Conservation (phyloP, 2,888 invertebrate genomes). For the Fabriciana adippe region DNA sequence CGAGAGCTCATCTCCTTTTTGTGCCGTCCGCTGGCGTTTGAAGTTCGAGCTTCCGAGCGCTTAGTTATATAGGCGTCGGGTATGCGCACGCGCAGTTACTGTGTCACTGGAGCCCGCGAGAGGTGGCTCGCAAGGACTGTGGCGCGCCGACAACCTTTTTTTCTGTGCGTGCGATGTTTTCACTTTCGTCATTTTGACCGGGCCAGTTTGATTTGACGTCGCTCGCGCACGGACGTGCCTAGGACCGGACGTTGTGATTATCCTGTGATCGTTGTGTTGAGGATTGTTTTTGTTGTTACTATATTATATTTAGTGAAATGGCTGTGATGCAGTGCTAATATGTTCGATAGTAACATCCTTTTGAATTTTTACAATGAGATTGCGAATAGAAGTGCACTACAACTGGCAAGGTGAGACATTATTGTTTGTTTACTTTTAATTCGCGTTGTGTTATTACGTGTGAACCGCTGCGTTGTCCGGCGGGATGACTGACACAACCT, state of each 20-base stretch:
- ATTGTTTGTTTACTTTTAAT: conserved; percentile 71
- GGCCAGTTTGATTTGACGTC: conserved; percentile 81
- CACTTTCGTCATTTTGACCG: conserved; percentile 83
- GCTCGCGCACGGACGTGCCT: conserved; percentile 81
- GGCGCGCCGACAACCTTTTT: conserved; percentile 76
- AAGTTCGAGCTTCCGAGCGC: conserved; percentile 69
- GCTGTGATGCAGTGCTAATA: conserved; percentile 81
- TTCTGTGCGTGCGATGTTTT: conserved; percentile 81
- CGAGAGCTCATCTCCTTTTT: conserved; percentile 78
- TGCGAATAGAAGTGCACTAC: conserved; percentile 79
- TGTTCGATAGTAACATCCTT: conserved; percentile 78
- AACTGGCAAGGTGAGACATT: conserved; percentile 77
- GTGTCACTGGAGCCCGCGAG: conserved; percentile 80
- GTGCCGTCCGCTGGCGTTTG: conserved; percentile 70
- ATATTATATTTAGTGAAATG: conserved; percentile 68
- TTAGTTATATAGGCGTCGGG: conserved; percentile 79
- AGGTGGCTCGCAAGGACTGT: conserved; percentile 80
- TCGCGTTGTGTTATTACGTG: conserved; percentile 37
- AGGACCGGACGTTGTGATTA: conserved; percentile 73
- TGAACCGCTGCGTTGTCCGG: conserved; percentile 47
- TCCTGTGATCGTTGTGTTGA: conserved; percentile 77
- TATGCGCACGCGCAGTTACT: conserved; percentile 79
- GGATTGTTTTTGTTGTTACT: conserved; percentile 72
- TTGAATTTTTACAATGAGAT: conserved; percentile 81
- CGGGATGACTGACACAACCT: conserved; percentile 71